Conservation (phyloP, 1,140 invertebrate genomes). For the Drosophila nikananu region DNA sequence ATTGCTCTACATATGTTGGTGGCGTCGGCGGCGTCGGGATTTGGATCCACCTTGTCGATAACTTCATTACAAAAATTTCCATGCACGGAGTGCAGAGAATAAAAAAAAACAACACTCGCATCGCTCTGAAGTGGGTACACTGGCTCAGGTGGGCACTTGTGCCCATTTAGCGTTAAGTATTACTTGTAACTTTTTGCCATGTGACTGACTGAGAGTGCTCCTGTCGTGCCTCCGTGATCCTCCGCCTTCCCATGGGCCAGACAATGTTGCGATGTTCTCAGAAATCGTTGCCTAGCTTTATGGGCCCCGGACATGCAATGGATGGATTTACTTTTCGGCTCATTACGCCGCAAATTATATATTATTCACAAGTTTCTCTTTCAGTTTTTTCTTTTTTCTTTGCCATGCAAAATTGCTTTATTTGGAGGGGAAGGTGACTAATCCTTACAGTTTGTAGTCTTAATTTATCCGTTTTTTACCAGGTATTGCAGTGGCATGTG, state of each 20-base stretch:
- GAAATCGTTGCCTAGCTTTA: slow-evolving; percentile 74
- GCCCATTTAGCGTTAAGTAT: slow-evolving; percentile 79
- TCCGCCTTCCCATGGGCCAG: slow-evolving; percentile 24
- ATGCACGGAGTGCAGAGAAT: slow-evolving; percentile 24
- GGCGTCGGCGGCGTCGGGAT: slow-evolving; percentile 18
- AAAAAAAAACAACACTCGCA: slow-evolving; percentile 38
- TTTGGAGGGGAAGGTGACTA: slow-evolving; percentile 38
- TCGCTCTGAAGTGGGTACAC: slow-evolving; percentile 23
- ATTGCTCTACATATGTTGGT: slow-evolving; percentile 78
- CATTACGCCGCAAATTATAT: slow-evolving; percentile 73
- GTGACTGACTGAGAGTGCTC: slow-evolving; percentile 69
- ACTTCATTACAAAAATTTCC: slow-evolving; percentile 78
- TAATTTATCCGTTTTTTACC: background rate
- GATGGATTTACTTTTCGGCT: slow-evolving; percentile 52
- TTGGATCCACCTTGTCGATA: slow-evolving; percentile 67
- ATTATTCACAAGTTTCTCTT: slow-evolving; percentile 54
- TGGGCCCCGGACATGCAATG: slow-evolving; percentile 65
- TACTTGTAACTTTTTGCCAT: slow-evolving; percentile 81
- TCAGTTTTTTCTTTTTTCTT: background rate
- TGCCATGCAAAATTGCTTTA: slow-evolving; percentile 45
- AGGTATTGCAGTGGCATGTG: slow-evolving; percentile 1
- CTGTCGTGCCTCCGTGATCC: slow-evolving; percentile 11
- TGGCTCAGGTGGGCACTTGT: slow-evolving; percentile 67
- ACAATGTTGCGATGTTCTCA: slow-evolving; percentile 67
- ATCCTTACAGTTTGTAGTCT: slow-evolving; percentile 12